phyloP scores from a whole-genome alignment of 2,113 vertebrate genomes.

The Mus spicilegus region DNA sequence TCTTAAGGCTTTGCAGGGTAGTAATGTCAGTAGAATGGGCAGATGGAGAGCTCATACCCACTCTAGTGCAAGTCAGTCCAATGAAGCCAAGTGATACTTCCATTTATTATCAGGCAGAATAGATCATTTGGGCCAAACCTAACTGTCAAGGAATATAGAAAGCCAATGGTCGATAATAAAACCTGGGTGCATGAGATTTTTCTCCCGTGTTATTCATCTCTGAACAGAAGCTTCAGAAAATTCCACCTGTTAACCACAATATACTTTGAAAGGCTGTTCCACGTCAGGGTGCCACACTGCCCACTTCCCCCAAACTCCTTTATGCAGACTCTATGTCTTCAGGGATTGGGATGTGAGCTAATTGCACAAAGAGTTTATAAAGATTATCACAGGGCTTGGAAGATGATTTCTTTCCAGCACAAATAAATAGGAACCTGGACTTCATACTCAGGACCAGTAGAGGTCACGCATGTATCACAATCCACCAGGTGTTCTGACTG shows the following conservation, averaged over 20 bases:
- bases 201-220: not conserved
- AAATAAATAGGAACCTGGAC: not conserved
- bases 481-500: not conserved
- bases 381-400: not conserved
- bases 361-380: not conserved
- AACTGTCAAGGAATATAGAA: not conserved
- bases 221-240: not conserved
- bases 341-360: not conserved
- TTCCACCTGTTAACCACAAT: not conserved
- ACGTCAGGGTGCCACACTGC: not conserved
- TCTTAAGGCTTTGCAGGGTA: not conserved
- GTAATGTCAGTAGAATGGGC: not conserved
- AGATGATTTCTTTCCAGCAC: not conserved
- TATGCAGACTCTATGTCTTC: rapidly evolving
- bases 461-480: not conserved
- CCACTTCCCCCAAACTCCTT: not conserved
- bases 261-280: not conserved
- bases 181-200: too few relatives aligned
- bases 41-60: not conserved
- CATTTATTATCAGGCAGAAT: not conserved
- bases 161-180: not conserved
- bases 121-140: not conserved
- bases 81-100: not conserved
- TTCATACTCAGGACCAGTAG: not conserved
- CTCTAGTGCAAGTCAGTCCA: not conserved